Evolutionary conservation across 92 coral and sea anemone species (phyloP), one percentile per base, ranked within the genome.

Genomic region (Porites cylindrica): DNA sequence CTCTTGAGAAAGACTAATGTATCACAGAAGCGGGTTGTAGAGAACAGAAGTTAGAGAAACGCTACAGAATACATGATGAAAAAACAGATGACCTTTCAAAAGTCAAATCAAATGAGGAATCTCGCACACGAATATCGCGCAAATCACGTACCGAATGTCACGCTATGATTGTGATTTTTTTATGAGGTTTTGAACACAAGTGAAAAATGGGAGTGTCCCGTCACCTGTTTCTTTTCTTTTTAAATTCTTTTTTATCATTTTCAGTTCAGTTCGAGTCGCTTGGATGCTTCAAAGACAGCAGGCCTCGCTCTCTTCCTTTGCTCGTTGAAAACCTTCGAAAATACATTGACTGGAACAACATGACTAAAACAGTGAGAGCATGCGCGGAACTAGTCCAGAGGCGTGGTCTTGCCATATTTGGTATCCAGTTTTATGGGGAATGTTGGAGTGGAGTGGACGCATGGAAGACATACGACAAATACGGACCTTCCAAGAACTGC

Each of bases 401-500:
- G 4, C 76, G 50, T 7, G 77, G 89, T 16, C 59, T 53, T 69
- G 1, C 79, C 54, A 65, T 54, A 24, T 83, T 88, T 88, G 91
- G 88, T 21, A 63, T 88, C n/a, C 89, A 83, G 71, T 88, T 65
- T 75, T 83, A 75, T 62, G 91, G 89, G 10, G 91, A 88, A 61
- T 88, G 91, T 29, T 83, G 91, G 91, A 76, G 88, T 68, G 89
- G 88, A 54, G 66, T 60, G 81, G 79, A 68, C 58, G 78, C 78
- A 20, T 26, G 51, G 72, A 68, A 56, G 23, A 72, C 81, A 16
- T 88, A 74, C 84, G 70, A 88, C 43, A 75, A 2, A 21, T 29
- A 88, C 76, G 91, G 91, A 23, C 52, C 83, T 23, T 82, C 89
- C 7, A 23, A 66, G 32, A 13, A 75, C 6, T 88, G 92, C 59